These are phyloP conservation scores for Neolamprologus hecqui DNA, from an alignment of 2,113 vertebrate genomes.

Conservation along the genomic window DNA sequence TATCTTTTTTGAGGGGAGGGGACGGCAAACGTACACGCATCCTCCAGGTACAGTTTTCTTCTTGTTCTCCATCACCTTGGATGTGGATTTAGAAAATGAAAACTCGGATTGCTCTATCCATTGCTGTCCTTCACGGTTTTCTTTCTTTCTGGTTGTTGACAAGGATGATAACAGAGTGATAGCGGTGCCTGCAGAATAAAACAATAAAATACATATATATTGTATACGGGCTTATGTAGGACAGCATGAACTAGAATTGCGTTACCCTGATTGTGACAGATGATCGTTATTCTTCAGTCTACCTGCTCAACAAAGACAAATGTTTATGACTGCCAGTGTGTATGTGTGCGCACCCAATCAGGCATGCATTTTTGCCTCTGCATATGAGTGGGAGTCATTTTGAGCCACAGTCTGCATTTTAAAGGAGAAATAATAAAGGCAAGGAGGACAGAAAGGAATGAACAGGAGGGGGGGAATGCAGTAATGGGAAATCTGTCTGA, in stretches of 20 bases:
- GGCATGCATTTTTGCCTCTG: not conserved
- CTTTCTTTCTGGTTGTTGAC: not conserved
- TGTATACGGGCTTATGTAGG: not conserved
- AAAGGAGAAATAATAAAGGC: not conserved
- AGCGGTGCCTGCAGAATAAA: not conserved
- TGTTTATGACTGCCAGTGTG: slow-evolving; percentile 22
- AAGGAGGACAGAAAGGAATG: not conserved
- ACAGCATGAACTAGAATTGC: not conserved
- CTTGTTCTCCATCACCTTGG: not conserved
- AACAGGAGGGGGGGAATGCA: not conserved
- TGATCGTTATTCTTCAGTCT: slow-evolving; percentile 24
- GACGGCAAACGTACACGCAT: not conserved
- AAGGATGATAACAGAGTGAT: not conserved
- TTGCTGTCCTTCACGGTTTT: not conserved
- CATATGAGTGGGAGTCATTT: slow-evolving; percentile 5
- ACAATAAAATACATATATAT: not conserved
- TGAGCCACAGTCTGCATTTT: not conserved
- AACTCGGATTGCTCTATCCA: not conserved
- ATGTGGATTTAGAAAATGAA: not conserved
- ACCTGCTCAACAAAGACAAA: slow-evolving; percentile 26
- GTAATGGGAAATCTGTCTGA: slow-evolving; percentile 28
- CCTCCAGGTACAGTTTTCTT: not conserved
- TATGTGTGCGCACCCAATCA: not conserved
- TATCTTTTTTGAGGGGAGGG: not conserved
- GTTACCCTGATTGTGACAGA: slow-evolving; percentile 35